Evolutionary conservation across 2,888 invertebrate species (phyloP).

Genomic region (Xylota segnis): DNA sequence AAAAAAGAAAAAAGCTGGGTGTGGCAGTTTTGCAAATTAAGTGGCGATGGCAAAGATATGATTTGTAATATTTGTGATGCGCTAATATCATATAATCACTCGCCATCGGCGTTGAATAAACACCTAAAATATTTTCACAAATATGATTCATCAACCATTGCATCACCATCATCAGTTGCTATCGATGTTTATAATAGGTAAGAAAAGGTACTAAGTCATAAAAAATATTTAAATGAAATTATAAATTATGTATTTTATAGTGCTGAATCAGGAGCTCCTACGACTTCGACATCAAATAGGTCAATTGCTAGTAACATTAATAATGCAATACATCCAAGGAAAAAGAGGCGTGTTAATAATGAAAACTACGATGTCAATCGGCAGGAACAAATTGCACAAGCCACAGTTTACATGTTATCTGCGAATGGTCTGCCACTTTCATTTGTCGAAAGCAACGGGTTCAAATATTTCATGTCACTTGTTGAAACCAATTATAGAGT

Average conservation of each 20-base stretch:
- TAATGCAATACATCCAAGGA: too few relatives aligned
- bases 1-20: too few relatives aligned
- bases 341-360: too few relatives aligned
- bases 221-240: not conserved
- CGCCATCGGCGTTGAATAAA: constrained; percentile 6
- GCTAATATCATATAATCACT: constrained; percentile 1
- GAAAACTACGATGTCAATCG: too few relatives aligned
- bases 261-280: not conserved
- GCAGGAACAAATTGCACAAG: too few relatives aligned
- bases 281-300: not conserved
- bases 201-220: not conserved
- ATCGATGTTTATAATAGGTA: not conserved
- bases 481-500: constrained; percentile 12
- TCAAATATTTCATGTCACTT: constrained; percentile 27
- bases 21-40: too few relatives aligned
- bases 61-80: too few relatives aligned
- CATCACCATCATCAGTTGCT: not conserved
- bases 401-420: not conserved
- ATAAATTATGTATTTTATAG: not conserved
- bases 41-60: too few relatives aligned
- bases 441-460: constrained; percentile 21
- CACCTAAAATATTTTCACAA: constrained; percentile 6
- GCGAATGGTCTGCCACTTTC: constrained; percentile 20
- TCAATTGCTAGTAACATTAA: not conserved
- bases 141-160: not conserved